Conservation (phyloP, 2,888 invertebrate species). For the Chymomyza procnemis region DNA sequence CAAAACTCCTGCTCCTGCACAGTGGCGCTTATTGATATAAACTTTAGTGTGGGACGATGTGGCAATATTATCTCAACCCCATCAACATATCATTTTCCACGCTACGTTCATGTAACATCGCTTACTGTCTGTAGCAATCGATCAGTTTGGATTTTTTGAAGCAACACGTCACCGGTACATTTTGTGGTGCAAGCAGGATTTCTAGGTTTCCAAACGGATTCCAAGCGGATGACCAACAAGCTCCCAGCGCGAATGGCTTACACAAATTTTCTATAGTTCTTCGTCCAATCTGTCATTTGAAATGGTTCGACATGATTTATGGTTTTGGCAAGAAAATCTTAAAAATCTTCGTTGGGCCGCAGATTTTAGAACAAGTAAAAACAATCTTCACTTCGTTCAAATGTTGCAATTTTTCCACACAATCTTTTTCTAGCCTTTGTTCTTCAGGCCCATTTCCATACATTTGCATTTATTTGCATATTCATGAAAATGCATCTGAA, state of each 20-base stretch:
- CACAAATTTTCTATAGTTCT: conserved; percentile 79
- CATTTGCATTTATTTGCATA: conserved; percentile 47
- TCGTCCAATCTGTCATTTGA: too few species aligned
- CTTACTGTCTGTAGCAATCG: conserved; percentile 85
- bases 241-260: conserved; percentile 91
- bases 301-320: conserved; percentile 35
- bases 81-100: conserved; percentile 91
- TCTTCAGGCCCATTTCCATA: conserved; percentile 42
- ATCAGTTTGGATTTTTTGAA: conserved; percentile 89
- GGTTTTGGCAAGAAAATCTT: conserved; percentile 61
- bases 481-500: too few species aligned
- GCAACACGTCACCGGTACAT: conserved; percentile 93
- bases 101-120: conserved; percentile 92
- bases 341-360: too few species aligned
- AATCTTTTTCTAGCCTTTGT: conserved; percentile 42
- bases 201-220: conserved; percentile 85
- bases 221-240: conserved; percentile 85
- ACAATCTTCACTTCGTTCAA: conserved; percentile 60
- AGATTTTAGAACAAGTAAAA: too few species aligned
- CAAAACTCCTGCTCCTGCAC: conserved; percentile 91
- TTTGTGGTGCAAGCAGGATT: conserved; percentile 86
- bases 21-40: conserved; percentile 97
- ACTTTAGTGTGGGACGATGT: conserved; percentile 86
- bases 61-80: conserved; percentile 83
- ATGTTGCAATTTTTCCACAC: conserved; percentile 64